Evolutionary conservation across 2,113 vertebrate genomes (phyloP).

Genomic region (Pluvianellus socialis): DNA sequence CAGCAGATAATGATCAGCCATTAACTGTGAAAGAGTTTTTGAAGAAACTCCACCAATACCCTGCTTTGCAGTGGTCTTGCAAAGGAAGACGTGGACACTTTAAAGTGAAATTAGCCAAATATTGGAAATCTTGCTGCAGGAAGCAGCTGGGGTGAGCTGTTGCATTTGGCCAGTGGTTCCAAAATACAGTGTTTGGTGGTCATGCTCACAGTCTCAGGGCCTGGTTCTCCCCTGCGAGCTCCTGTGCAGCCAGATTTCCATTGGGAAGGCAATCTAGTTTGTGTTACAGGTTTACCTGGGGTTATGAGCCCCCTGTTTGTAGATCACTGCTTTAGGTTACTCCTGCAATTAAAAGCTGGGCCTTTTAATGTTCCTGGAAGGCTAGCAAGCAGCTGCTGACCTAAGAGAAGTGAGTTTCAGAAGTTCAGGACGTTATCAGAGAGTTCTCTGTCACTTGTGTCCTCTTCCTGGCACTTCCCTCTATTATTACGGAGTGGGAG

Average conservation of each 20-base stretch:
- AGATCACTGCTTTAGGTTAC: background rate
- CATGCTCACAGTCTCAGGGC: background rate
- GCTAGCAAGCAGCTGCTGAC: background rate
- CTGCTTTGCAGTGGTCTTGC: background rate
- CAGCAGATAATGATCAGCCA: background rate
- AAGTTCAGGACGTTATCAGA: background rate
- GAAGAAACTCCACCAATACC: background rate
- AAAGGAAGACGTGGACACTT: background rate
- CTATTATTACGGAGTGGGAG: background rate
- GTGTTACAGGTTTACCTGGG: background rate
- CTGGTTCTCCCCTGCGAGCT: background rate
- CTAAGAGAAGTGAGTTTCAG: background rate
- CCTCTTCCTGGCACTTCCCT: background rate
- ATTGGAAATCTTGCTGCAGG: background rate
- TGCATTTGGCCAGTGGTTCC: background rate
- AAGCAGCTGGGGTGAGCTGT: background rate
- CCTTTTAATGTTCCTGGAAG: background rate
- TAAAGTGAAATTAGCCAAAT: background rate
- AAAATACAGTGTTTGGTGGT: background rate
- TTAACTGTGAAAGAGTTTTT: background rate
- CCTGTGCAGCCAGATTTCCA: background rate
- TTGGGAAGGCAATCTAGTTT: background rate
- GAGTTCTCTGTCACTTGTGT: background rate
- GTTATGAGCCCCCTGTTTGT: background rate
- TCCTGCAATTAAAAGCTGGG: background rate